Conservation (phyloP, 2,888 invertebrate species). For the Anoncus sp. region DNA sequence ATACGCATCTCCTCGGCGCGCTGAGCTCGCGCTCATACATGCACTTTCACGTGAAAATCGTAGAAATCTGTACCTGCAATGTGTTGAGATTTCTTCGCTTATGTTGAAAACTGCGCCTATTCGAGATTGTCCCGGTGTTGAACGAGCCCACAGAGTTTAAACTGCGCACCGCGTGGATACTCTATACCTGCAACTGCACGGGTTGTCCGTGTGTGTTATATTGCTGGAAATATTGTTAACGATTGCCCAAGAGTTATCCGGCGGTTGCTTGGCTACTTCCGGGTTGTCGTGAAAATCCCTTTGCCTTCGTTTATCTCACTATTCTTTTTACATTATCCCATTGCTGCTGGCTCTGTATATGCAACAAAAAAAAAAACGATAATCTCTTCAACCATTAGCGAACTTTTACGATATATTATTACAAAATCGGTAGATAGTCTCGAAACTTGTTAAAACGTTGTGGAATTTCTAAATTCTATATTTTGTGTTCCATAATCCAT, state of each 20-base stretch:
- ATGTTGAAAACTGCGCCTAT: constrained; percentile 31
- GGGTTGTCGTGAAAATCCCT: constrained; percentile 48
- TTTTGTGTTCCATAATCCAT: constrained; percentile 35
- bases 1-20: constrained; percentile 67
- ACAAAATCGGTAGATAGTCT: not conserved
- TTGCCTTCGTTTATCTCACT: constrained; percentile 14
- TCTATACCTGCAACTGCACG: constrained; percentile 33
- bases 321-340: not conserved
- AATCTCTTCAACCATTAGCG: not conserved
- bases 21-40: constrained; percentile 64
- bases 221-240: constrained; percentile 38
- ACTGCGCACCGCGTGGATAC: constrained; percentile 20
- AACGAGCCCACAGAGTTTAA: constrained; percentile 39
- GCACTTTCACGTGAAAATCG: constrained; percentile 65
- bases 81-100: constrained; percentile 22
- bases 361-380: not conserved
- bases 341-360: not conserved
- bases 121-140: constrained; percentile 54
- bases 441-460: constrained; percentile 31
- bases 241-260: constrained; percentile 35
- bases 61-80: constrained; percentile 54
- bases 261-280: constrained; percentile 35
- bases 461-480: constrained; percentile 3
- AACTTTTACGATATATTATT: constrained; percentile 5
- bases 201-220: not conserved